A percentile compares a stretch with the other conserved stretches of the same genome.
phyloP scores from a whole-genome alignment of 2,888 invertebrate genomes.

The Syrista parreyssii region DNA sequence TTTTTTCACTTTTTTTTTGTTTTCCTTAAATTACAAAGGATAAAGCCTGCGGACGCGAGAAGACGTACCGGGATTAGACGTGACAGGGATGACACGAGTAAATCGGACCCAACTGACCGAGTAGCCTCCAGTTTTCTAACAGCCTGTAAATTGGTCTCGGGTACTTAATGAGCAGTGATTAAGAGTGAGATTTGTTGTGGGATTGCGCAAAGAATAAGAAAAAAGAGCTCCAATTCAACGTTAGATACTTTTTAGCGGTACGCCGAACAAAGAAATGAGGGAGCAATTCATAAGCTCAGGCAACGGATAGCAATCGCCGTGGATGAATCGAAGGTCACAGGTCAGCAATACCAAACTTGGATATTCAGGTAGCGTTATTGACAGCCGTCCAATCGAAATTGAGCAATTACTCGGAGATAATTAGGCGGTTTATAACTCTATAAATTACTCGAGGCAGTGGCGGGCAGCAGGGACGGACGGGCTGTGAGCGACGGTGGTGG shows the following conservation, averaged over 20 bases:
- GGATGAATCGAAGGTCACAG: constrained; percentile 9
- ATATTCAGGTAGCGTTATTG: constrained; percentile 30
- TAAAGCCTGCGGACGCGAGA: not conserved
- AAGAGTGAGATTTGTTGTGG: not conserved
- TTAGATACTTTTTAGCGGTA: not conserved
- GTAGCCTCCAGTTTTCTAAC: not conserved
- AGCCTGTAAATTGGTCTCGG: not conserved
- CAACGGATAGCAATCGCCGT: not conserved
- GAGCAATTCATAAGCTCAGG: not conserved
- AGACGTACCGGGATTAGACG: not conserved
- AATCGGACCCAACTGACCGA: not conserved
- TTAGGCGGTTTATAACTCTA: constrained; percentile 48
- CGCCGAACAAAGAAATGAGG: not conserved
- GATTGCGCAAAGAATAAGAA: not conserved
- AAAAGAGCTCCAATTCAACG: not conserved
- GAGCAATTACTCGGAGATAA: constrained; percentile 54
- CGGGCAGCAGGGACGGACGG: constrained; percentile 36
- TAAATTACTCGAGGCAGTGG: constrained; percentile 36
- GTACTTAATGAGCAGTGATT: not conserved
- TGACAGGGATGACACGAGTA: not conserved
- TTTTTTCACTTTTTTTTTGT: not conserved
- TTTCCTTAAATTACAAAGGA: not conserved
- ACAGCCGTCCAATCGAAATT: constrained; percentile 39
- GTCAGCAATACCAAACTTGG: constrained; percentile 8
- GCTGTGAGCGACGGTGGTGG: constrained; percentile 19